phyloP scores from a whole-genome alignment of 1,140 invertebrate species.

The Lineus longissimus region DNA sequence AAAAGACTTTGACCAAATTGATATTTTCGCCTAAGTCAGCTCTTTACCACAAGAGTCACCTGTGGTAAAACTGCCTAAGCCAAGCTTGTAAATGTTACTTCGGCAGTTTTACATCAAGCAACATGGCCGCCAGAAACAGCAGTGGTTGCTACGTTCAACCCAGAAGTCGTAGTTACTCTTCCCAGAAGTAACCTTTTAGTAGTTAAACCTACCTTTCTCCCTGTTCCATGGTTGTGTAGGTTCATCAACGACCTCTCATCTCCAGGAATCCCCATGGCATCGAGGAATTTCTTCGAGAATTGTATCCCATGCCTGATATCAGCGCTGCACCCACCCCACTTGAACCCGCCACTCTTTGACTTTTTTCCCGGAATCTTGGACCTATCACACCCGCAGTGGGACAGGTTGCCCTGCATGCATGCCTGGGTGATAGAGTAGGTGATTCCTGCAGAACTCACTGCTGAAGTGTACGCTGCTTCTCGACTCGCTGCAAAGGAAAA shows the following conservation, averaged over 20 bases:
- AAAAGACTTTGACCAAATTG: too few species aligned
- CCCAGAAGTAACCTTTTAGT: too few species aligned
- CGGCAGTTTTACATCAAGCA: too few species aligned
- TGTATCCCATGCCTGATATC: constrained; percentile 61
- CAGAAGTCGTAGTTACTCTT: too few species aligned
- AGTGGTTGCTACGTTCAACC: too few species aligned
- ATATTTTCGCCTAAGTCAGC: too few species aligned
- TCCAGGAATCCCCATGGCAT: constrained; percentile 52
- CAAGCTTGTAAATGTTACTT: too few species aligned
- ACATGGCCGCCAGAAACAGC: too few species aligned
- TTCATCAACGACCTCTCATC: constrained; percentile 86
- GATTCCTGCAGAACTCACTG: constrained; percentile 76
- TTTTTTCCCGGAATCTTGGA: constrained; percentile 28
- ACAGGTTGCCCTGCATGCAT: constrained; percentile 78
- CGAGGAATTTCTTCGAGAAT: constrained; percentile 59
- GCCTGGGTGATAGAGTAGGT: constrained; percentile 77
- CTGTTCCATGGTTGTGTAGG: constrained; percentile 91
- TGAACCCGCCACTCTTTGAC: constrained; percentile 49
- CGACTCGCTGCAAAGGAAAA: constrained; percentile 55
- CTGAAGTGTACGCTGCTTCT: constrained; percentile 56
- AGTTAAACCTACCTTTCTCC: constrained; percentile 73
- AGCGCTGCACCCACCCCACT: constrained; percentile 57
- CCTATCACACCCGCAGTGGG: constrained; percentile 74
- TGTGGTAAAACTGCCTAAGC: too few species aligned
- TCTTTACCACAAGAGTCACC: too few species aligned